Percentiles rank a stretch among this genome's conserved stretches.
Evolutionary conservation across 1,140 invertebrate species (phyloP).

Genomic region (Cheumatopsyche charites): DNA sequence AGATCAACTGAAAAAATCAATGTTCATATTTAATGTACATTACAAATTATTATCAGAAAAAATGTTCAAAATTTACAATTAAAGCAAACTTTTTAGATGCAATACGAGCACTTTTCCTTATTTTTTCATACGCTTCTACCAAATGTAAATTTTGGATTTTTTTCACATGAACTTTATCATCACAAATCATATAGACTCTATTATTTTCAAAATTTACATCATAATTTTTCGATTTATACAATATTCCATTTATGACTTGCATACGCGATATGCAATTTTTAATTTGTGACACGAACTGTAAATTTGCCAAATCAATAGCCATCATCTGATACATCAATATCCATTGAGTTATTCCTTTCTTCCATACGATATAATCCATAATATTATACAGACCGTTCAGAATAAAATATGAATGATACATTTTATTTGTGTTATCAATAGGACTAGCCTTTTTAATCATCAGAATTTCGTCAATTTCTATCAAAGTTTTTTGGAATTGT

Average conservation of each 20-base stretch:
- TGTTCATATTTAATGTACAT: constrained; percentile 13
- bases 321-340: constrained; percentile 27
- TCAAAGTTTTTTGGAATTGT: background rate
- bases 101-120: background rate
- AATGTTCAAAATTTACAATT: background rate
- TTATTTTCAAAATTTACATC: too few species aligned
- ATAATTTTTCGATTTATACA: background rate
- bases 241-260: background rate
- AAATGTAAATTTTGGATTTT: background rate
- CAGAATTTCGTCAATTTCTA: background rate
- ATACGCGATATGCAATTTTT: background rate
- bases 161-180: background rate
- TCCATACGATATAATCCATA: constrained; percentile 10
- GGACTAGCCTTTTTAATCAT: background rate
- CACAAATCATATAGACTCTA: background rate
- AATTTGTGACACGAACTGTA: background rate
- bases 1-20: constrained; percentile 9
- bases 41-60: background rate
- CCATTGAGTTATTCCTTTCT: constrained; percentile 7
- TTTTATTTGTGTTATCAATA: background rate
- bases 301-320: background rate
- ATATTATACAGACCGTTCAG: background rate
- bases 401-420: constrained; percentile 4
- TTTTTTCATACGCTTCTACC: constrained; percentile 18
- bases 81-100: background rate